These are phyloP conservation scores for Pollimyrus isidori DNA, from an alignment of 2,113 vertebrate genomes.

Conservation along the genomic window DNA sequence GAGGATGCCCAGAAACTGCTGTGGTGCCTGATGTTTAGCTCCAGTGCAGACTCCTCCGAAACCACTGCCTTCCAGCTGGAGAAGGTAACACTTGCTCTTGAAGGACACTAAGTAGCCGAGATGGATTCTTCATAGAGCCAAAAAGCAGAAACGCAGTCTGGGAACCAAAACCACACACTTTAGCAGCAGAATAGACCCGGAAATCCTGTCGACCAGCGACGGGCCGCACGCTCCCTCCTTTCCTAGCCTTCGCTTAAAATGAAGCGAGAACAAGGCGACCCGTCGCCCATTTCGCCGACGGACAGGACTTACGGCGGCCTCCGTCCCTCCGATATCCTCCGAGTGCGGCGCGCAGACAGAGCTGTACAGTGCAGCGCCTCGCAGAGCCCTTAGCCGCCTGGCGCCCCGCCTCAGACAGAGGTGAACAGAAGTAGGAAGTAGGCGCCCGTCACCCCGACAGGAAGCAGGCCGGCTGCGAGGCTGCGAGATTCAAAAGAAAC, in stretches of 20 bases:
- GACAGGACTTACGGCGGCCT: neutral
- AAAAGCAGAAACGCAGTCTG: neutral
- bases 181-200: constrained; percentile 10
- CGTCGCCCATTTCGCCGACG: neutral
- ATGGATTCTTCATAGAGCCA: neutral
- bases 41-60: neutral
- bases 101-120: neutral
- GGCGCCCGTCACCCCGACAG: constrained; percentile 59
- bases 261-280: neutral
- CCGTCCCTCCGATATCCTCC: neutral
- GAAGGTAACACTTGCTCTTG: neutral
- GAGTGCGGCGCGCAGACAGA: neutral
- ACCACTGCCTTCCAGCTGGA: neutral
- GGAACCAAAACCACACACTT: neutral
- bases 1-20: neutral
- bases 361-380: neutral
- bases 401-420: constrained; percentile 24
- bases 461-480: constrained; percentile 47
- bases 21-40: neutral
- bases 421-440: constrained; percentile 61
- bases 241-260: neutral
- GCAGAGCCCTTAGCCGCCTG: neutral
- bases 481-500: constrained; percentile 48
- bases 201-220: constrained; percentile 15
- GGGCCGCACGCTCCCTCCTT: neutral